Evolutionary conservation across 1,140 invertebrate genomes (phyloP), one percentile per base, ranked within the genome.

Genomic region (Sesamia nonagrioides): DNA sequence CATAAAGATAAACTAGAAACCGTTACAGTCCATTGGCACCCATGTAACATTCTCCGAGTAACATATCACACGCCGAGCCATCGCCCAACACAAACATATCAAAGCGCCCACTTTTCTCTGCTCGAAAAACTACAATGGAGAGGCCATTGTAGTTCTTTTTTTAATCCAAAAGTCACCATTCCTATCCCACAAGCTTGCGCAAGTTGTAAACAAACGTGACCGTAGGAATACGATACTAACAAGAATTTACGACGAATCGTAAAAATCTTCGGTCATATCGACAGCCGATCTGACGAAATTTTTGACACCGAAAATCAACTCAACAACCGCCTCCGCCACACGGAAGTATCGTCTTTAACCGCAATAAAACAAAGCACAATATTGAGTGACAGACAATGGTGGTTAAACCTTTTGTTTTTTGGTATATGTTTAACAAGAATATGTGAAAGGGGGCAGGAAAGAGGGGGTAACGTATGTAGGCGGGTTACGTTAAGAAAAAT

Each of bases 401-500:
- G 21, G 35, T 68, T 77, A 42, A 17, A 56, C 13, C 18, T 42
- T 21, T 48, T 18, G 18, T 48, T 48, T 66, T 17, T 17, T 5
- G 17, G 33, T 33, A 2, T 52, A 40, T 48, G 82, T 79, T 50
- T 86, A 83, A 78, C 66, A 83, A 83, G 82, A 81, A 84, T 82
- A 71, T 83, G 82, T 77, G 80, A 79, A 78, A 80, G 86, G 81
- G 82, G 79, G 61, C 76, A 82, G 66, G 69, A 60, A 71, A 82
- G 82, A 81, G 79, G 84, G 86, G 82, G 79, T 78, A 78, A 27
- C 66, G 21, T 81, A 73, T 83, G 84, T 84, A 86, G 88, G 88
- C 84, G 88, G 82, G 82, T 83, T 75, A 77, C 72, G 77, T 79
- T 69, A 82, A 78, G 81, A 85, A 86, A 88, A 84, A 84, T 81